These are phyloP conservation scores for Crematogaster levior DNA, from an alignment of 2,888 invertebrate species.

Conservation along the genomic window DNA sequence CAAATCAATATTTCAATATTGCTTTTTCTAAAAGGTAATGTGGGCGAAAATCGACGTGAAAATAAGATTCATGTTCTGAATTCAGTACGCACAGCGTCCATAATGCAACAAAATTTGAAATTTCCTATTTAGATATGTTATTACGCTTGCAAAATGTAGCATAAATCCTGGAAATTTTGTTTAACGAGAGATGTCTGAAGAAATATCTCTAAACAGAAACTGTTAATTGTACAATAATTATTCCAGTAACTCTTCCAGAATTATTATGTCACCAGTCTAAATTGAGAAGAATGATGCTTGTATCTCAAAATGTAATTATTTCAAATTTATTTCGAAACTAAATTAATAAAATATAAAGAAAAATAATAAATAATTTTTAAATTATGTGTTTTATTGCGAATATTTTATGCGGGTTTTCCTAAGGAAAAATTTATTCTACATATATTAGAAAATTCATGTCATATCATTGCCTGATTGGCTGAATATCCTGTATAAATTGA, in stretches of 20 bases:
- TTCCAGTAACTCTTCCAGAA: background rate
- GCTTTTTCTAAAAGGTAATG: background rate
- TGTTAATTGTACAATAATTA: background rate
- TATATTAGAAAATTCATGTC: background rate
- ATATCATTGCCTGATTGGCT: background rate
- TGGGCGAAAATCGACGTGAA: constrained; percentile 9
- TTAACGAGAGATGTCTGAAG: background rate
- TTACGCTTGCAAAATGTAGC: background rate
- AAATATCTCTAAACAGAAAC: constrained; percentile 5
- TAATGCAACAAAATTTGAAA: background rate
- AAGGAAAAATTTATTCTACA: background rate
- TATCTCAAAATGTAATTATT: background rate
- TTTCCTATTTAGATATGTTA: background rate
- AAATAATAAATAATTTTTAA: background rate
- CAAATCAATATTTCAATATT: constrained; percentile 41
- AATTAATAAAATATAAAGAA: background rate
- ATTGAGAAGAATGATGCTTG: background rate
- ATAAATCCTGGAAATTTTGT: constrained; percentile 4
- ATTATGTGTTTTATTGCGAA: background rate
- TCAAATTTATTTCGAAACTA: background rate
- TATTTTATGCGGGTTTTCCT: background rate
- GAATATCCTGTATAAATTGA: background rate
- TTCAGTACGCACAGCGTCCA: background rate
- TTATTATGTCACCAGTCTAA: background rate
- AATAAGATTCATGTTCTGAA: constrained; percentile 14